These are phyloP conservation scores for Trissonchulus sp. DNA, from an alignment of 2,888 invertebrate species.

Conservation along the genomic window DNA sequence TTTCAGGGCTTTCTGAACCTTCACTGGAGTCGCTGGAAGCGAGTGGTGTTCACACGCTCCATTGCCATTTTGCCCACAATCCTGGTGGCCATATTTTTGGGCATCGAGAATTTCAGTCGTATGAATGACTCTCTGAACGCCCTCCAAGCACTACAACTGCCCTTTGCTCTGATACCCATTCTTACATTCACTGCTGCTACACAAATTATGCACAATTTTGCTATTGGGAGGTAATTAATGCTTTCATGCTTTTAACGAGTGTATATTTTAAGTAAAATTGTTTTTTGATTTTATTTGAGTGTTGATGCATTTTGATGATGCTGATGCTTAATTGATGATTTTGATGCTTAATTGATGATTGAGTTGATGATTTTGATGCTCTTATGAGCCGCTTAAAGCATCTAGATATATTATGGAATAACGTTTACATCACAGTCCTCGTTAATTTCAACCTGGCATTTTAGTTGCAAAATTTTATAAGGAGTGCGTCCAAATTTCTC, in stretches of 20 bases:
- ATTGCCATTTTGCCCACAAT: slow-evolving; percentile 68
- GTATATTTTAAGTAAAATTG: slow-evolving; percentile 17
- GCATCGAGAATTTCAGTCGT: slow-evolving; percentile 48
- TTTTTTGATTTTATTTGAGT: slow-evolving; percentile 9
- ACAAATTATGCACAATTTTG: slow-evolving; percentile 75
- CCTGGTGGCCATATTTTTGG: slow-evolving; percentile 52
- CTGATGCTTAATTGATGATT: background rate
- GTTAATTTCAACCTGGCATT: no score
- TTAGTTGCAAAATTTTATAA: no score
- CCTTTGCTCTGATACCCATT: slow-evolving; percentile 77
- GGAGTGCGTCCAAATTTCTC: no score
- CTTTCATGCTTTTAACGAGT: slow-evolving; percentile 52
- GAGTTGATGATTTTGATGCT: no score
- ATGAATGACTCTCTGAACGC: slow-evolving; percentile 82
- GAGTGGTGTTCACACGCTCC: slow-evolving; percentile 73
- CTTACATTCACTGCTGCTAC: slow-evolving; percentile 74
- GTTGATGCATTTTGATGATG: slow-evolving; percentile 3
- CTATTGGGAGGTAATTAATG: slow-evolving; percentile 71
- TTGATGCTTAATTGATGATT: slow-evolving; percentile 4
- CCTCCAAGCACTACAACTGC: slow-evolving; percentile 76
- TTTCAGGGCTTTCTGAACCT: slow-evolving; percentile 70
- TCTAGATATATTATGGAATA: no score
- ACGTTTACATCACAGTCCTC: no score
- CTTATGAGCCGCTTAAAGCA: no score
- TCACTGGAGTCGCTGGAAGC: slow-evolving; percentile 77